Evolutionary conservation across 1,140 invertebrate genomes (phyloP), one percentile per base, ranked within the genome.

Genomic region (Drosophila sulfurigaster): DNA sequence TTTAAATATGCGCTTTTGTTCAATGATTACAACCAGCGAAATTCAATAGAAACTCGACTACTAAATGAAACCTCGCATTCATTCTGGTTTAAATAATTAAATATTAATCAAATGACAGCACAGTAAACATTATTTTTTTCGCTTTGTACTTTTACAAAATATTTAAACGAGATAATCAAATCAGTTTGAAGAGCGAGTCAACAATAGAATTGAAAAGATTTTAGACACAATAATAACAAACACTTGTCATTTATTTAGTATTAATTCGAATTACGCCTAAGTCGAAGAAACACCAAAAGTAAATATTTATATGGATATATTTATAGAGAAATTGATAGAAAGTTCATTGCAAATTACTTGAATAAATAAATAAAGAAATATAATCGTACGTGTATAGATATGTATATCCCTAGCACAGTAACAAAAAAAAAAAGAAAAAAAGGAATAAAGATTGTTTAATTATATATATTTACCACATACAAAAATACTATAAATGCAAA

Each of bases 221-320:
- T 15, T 11, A 45, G 6, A 11, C 35, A 52, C 30, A 43, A 52
- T 25, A 52, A 69, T 43, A 35, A 59, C 6, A 16, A 52, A 54
- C 5, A 54, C 25, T 54, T 43, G 41, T 15, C 57, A 64, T 65
- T 72, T 71, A 75, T 78, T 86, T 74, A 83, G 71, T 77, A 78
- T 49, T 68, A 63, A 75, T 71, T 85, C 69, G 38, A 81, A 81
- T 48, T 72, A 85, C 70, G 78, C 64, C 71, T 79, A 75, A 86
- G 81, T 79, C 82, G 20, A 25, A 25, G 20, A 86, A 88, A 88
- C 83, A 88, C 83, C 83, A 88, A 86, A 20, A 64, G 60, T 75
- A 72, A 54, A 65, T 41, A 65, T 65, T 65, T 65, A 65, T 56
- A 65, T 56, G 20, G 25, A 64, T 87, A 87, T 60, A 78, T 65